Percentiles rank a stretch among this genome's conserved stretches.
Evolutionary conservation across 2,888 invertebrate genomes (phyloP).

Genomic region (Elaeidobius kamerunicus): DNA sequence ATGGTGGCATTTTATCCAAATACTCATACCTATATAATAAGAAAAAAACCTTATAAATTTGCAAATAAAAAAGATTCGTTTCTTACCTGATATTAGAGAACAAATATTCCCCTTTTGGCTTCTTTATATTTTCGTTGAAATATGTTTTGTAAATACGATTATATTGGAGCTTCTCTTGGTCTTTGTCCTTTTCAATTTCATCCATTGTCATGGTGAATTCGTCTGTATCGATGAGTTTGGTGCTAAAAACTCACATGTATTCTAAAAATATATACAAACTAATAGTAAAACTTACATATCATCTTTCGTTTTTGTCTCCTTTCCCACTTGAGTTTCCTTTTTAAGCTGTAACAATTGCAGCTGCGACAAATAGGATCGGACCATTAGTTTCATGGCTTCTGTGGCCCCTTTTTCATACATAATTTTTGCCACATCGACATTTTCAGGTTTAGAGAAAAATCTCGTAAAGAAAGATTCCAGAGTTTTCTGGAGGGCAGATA

Average conservation of each 20-base stretch:
- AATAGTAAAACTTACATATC: slow-evolving; percentile 20
- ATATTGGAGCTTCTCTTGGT: slow-evolving; percentile 39
- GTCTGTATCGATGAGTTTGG: slow-evolving; percentile 4
- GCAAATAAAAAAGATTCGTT: not conserved
- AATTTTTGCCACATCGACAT: slow-evolving; percentile 44
- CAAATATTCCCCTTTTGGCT: slow-evolving; percentile 45
- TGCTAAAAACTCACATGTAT: not conserved
- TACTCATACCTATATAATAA: no score
- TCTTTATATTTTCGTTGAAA: slow-evolving; percentile 36
- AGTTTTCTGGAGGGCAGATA: slow-evolving; percentile 58
- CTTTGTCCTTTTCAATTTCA: slow-evolving; percentile 37
- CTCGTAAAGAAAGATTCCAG: slow-evolving; percentile 52
- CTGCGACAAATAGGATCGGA: slow-evolving; percentile 58
- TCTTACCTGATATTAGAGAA: slow-evolving; percentile 49
- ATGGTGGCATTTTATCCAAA: slow-evolving; percentile 54
- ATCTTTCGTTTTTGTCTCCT: slow-evolving; percentile 5
- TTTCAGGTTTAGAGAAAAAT: slow-evolving; percentile 44
- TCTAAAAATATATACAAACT: not conserved
- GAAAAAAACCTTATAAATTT: no score
- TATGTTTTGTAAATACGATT: slow-evolving; percentile 39
- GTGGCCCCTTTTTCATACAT: slow-evolving; percentile 50
- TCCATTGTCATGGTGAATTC: slow-evolving; percentile 23
- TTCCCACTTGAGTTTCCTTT: slow-evolving; percentile 33
- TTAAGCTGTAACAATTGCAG: slow-evolving; percentile 46
- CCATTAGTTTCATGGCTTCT: slow-evolving; percentile 59